Percentiles rank a stretch among this genome's conserved stretches.
These are phyloP conservation scores for Euura saliciscinereae DNA, from an alignment of 1,140 invertebrate genomes.

Conservation along the genomic window DNA sequence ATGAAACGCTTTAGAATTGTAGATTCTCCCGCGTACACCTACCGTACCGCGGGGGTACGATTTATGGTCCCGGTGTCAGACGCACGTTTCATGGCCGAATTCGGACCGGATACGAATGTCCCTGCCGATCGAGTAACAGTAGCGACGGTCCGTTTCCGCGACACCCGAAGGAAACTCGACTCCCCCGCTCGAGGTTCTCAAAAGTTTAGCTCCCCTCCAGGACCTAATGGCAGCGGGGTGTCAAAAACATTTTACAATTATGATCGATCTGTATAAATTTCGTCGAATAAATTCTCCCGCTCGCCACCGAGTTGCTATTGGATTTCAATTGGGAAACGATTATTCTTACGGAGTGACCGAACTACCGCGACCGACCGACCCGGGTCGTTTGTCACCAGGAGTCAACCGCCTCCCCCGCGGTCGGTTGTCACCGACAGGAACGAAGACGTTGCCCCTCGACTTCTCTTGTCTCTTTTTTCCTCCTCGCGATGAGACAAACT, in stretches of 20 bases:
- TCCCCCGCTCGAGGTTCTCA: no score
- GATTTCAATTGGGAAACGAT: constrained; percentile 62
- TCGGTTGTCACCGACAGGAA: background rate
- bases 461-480: background rate
- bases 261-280: constrained; percentile 30
- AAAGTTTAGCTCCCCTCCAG: no score
- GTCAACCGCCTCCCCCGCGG: background rate
- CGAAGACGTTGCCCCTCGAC: background rate
- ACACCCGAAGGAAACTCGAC: no score
- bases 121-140: constrained; percentile 17
- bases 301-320: constrained; percentile 46
- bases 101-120: constrained; percentile 29
- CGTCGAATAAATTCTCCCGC: constrained; percentile 14
- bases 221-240: constrained; percentile 14
- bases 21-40: constrained; percentile 46
- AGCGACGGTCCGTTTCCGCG: constrained; percentile 17
- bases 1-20: constrained; percentile 61
- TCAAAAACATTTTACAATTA: constrained; percentile 35
- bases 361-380: constrained; percentile 21
- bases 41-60: constrained; percentile 31
- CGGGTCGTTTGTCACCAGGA: constrained; percentile 46
- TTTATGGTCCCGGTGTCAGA: constrained; percentile 36
- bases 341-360: constrained; percentile 57
- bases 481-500: background rate
- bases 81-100: constrained; percentile 9